These are phyloP conservation scores for Bubo blakistoni DNA, from an alignment of 2,113 vertebrate species.

Conservation along the genomic window DNA sequence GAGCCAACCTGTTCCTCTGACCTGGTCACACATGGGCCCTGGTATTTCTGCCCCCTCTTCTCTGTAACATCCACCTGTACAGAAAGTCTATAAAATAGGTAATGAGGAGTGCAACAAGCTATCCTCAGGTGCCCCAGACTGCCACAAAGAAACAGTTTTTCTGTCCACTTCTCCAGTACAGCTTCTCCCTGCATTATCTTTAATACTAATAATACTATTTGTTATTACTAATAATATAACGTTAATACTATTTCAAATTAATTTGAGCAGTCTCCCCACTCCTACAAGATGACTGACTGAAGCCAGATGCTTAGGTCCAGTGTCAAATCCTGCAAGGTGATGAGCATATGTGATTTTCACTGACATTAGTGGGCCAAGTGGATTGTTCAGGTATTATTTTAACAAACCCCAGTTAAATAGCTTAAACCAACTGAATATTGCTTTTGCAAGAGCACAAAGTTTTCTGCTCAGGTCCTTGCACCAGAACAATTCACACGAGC, in stretches of 20 bases:
- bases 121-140: neutral
- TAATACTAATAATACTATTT: neutral
- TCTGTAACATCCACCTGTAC: neutral
- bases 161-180: neutral
- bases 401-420: neutral
- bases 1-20: neutral
- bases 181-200: neutral
- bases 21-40: neutral
- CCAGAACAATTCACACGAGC: neutral
- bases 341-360: rapidly evolving
- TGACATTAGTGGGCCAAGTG: neutral
- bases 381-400: neutral
- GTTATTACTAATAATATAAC: neutral
- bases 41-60: neutral
- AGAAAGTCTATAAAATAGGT: neutral
- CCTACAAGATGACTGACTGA: neutral
- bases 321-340: neutral
- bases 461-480: neutral
- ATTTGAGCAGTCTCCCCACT: neutral
- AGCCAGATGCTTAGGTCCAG: neutral
- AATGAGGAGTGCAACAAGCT: neutral
- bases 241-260: neutral
- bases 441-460: neutral
- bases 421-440: neutral
- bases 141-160: neutral